Conservation (phyloP, 1,140 invertebrate genomes). For the Hyposmocoma kahamanoa region DNA sequence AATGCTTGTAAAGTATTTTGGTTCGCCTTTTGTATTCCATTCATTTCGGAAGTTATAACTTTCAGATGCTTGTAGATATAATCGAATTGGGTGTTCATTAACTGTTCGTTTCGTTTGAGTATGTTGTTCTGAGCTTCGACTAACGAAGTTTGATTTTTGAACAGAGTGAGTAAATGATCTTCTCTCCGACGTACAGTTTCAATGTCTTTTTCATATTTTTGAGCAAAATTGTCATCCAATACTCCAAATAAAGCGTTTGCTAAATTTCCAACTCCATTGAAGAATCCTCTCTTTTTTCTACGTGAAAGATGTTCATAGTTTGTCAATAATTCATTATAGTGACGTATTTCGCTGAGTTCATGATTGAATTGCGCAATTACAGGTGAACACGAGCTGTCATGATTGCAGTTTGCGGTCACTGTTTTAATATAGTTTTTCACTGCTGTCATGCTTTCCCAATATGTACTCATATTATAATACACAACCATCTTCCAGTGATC, state of each 20-base stretch:
- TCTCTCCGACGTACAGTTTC: not conserved
- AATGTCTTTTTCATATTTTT: constrained; percentile 7
- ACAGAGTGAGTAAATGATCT: not conserved
- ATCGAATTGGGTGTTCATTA: constrained; percentile 1
- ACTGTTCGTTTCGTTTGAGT: not conserved
- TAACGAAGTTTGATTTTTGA: not conserved
- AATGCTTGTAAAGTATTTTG: not conserved
- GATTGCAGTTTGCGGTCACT: not conserved
- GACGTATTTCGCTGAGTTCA: not conserved
- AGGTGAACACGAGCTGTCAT: not conserved
- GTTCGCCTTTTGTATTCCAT: not conserved
- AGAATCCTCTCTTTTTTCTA: not conserved
- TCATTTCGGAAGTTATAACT: not conserved
- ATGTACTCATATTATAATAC: not conserved
- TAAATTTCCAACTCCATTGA: constrained; percentile 1
- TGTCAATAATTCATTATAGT: constrained; percentile 1
- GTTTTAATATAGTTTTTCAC: not conserved
- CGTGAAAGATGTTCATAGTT: not conserved
- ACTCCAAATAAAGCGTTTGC: not conserved
- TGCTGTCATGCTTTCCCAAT: not conserved
- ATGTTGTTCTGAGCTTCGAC: constrained; percentile 1
- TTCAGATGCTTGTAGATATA: not conserved
- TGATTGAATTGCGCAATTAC: not conserved
- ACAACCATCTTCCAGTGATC: not conserved
- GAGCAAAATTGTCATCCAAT: not conserved